Evolutionary conservation across 2,888 invertebrate species (phyloP), one percentile per base, ranked within the genome.

Genomic region (Xanthorhoe designata): DNA sequence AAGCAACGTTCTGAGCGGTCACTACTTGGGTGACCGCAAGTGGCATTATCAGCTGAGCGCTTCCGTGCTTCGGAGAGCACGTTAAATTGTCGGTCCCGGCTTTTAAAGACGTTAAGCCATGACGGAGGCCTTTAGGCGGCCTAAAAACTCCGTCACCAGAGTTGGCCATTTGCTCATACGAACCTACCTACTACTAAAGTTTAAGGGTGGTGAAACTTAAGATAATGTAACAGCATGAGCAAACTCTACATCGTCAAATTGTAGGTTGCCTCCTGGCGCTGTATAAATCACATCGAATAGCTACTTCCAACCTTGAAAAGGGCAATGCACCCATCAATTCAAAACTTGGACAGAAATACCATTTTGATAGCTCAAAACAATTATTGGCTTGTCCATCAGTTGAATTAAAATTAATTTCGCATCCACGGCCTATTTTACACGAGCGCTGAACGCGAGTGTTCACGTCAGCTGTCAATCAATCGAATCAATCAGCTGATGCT

Each of bases 381-480:
- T 65, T 52, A 56, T 55, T 54, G 58, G 51, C 32, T 53, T 54
- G 62, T 63, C 69, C 54, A 67, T 69, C 60, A 70, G 58, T 50
- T 51, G 69, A 64, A 71, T 72, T 70, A 59, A 66, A 69, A 72
- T 68, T 64, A 71, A 73, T 74, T 73, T 72, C 52, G 64, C 72
- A 68, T 75, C 64, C 72, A 66, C 65, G 69, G 70, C 76, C 76
- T 74, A 75, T 71, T 47, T 76, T 75, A 72, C 38, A 47, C 51
- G 56, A 61, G 24, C 47, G 54, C n/a, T 61, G 62, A 59, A 15
- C 57, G 56, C 58, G 58, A 75, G 72, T 79, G 83, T 71, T 69
- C 75, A 74, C 73, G 86, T 84, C 88, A 86, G 64, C 79, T 86
- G 88, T 87, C 90, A 86, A 84, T 88, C 80, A 76, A 61, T 74